Evolutionary conservation across 2,797 vertebrate species (phyloP).

Genomic region (Tangara arthus): DNA sequence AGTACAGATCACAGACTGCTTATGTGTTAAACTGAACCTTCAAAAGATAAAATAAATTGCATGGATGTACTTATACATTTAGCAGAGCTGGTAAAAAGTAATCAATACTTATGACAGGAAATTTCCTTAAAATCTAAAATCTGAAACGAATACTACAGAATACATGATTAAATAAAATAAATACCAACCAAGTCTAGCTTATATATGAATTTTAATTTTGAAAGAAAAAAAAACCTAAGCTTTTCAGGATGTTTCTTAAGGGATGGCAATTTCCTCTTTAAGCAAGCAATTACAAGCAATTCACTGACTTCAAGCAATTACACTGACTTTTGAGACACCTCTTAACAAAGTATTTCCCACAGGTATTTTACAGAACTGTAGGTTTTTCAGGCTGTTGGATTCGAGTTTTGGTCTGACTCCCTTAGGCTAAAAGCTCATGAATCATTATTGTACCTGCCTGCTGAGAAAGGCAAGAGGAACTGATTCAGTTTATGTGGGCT

Average conservation of each 20-base stretch:
- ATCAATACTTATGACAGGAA: neutral
- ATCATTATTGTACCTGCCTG: slow-evolving; percentile 73
- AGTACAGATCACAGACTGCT: neutral
- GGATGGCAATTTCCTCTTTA: slow-evolving; percentile 31
- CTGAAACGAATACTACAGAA: neutral
- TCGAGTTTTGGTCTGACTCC: slow-evolving; percentile 73
- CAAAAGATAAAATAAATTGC: neutral
- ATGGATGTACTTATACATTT: neutral
- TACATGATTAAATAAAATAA: neutral
- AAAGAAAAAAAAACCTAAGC: neutral
- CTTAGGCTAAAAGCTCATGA: slow-evolving; percentile 64
- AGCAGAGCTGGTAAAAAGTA: neutral
- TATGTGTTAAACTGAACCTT: neutral
- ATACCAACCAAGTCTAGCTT: neutral
- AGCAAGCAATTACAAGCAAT: slow-evolving; percentile 55
- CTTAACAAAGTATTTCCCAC: slow-evolving; percentile 58
- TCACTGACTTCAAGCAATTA: slow-evolving; percentile 48
- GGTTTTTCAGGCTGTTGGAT: slow-evolving; percentile 30
- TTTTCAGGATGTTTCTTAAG: slow-evolving; percentile 7
- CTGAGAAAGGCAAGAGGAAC: slow-evolving; percentile 63
- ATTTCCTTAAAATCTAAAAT: neutral
- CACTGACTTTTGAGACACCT: slow-evolving; percentile 29
- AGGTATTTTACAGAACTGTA: slow-evolving; percentile 47
- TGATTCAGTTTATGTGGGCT: slow-evolving; percentile 65
- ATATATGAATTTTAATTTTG: neutral